phyloP scores from a whole-genome alignment of 2,113 vertebrate genomes.

The Morone saxatilis region DNA sequence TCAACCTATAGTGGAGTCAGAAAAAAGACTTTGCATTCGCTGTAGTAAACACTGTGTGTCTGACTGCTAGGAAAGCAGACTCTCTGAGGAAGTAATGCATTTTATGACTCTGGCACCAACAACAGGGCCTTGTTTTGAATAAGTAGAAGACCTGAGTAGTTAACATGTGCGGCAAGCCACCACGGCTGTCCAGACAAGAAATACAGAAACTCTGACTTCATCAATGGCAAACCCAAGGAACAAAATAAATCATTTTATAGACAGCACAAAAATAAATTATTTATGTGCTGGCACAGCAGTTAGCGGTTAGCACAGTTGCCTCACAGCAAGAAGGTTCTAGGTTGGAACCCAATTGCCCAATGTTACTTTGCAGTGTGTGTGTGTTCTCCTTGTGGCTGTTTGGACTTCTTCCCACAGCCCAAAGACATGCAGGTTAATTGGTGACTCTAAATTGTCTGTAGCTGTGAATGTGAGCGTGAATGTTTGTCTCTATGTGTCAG shows the following conservation, averaged over 20 bases:
- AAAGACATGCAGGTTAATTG: too few species aligned
- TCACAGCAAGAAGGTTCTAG: too few species aligned
- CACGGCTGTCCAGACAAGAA: background rate
- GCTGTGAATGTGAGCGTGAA: too few species aligned
- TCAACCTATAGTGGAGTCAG: background rate
- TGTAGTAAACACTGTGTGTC: background rate
- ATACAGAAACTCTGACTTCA: background rate
- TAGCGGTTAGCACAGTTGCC: too few species aligned
- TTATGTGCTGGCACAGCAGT: too few species aligned
- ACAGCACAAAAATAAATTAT: background rate
- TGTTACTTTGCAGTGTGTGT: too few species aligned
- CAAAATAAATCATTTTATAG: background rate
- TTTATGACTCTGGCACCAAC: constrained; percentile 8
- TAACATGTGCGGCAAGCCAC: background rate
- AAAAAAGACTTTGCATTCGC: background rate
- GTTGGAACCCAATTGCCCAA: too few species aligned
- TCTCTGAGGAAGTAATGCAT: background rate
- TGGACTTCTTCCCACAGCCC: too few species aligned
- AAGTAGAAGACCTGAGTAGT: background rate
- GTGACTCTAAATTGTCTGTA: too few species aligned
- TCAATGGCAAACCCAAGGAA: background rate
- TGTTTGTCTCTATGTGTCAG: too few species aligned
- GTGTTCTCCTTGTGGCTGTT: too few species aligned
- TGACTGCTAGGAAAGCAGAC: background rate
- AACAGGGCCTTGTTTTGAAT: background rate